These are phyloP conservation scores for Limnephilus lunatus DNA, from an alignment of 2,888 invertebrate genomes.

Conservation along the genomic window DNA sequence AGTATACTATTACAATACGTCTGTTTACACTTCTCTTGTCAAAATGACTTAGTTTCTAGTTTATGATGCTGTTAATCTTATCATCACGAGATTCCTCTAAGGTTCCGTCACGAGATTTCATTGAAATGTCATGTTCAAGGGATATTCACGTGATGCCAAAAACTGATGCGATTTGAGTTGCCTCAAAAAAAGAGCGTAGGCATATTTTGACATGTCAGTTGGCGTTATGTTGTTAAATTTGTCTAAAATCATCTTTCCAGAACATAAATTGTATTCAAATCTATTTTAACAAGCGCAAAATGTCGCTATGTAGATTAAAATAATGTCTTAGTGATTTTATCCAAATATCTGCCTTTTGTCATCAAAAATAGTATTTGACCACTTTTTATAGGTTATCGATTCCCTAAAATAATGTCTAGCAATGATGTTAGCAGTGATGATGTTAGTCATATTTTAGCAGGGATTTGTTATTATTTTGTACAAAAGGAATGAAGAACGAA, in stretches of 20 bases:
- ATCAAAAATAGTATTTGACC: background rate
- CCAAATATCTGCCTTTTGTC: background rate
- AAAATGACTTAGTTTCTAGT: conserved; percentile 42
- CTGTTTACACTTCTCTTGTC: conserved; percentile 54
- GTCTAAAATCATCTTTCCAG: background rate
- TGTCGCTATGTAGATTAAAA: background rate
- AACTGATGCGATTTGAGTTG: background rate
- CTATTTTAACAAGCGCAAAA: background rate
- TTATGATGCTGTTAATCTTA: background rate
- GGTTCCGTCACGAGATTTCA: background rate
- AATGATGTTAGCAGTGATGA: background rate
- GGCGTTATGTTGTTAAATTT: background rate
- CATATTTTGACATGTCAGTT: background rate
- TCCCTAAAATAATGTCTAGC: background rate
- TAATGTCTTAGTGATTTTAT: background rate
- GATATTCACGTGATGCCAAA: background rate
- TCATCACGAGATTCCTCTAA: conserved; percentile 7
- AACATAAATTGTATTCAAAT: background rate
- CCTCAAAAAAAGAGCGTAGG: background rate
- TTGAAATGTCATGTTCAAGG: background rate
- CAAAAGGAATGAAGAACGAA: too few relatives aligned
- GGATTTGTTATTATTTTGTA: too few relatives aligned
- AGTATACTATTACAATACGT: conserved; percentile 31
- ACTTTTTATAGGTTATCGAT: background rate
- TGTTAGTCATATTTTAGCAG: too few relatives aligned